Evolutionary conservation across 2,113 vertebrate species (phyloP).

Genomic region (Merops nubicus): DNA sequence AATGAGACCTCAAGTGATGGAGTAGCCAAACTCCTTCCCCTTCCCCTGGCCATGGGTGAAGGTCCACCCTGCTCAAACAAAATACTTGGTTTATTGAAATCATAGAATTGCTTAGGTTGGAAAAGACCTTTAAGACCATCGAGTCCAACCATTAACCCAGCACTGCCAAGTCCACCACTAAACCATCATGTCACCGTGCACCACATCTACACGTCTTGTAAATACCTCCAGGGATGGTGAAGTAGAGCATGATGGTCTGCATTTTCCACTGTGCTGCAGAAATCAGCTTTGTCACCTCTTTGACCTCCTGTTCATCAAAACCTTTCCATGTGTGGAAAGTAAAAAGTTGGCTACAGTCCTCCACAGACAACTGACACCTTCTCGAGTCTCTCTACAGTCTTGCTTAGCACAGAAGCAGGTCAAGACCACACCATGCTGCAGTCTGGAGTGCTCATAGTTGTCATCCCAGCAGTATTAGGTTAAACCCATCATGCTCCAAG

Average conservation of each 20-base stretch:
- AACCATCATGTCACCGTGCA: neutral
- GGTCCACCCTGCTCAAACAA: neutral
- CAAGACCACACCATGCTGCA: neutral
- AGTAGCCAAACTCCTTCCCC: neutral
- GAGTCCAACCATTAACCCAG: neutral
- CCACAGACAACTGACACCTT: neutral
- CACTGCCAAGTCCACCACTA: neutral
- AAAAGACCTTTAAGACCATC: neutral
- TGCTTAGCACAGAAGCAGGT: neutral
- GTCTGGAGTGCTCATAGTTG: fast-evolving
- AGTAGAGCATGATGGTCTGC: neutral
- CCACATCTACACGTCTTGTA: neutral
- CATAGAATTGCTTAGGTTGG: neutral
- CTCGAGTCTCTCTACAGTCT: neutral
- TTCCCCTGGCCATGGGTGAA: neutral
- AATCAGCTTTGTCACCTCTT: neutral
- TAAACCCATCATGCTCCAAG: neutral
- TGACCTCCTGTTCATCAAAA: neutral
- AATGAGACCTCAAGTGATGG: neutral
- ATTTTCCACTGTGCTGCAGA: neutral
- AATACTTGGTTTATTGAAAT: neutral
- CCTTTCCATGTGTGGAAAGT: neutral
- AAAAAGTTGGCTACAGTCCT: neutral
- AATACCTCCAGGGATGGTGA: neutral
- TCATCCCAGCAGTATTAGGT: neutral